Conservation (phyloP, 2,797 vertebrate genomes). For the Chrysolophus pictus region DNA sequence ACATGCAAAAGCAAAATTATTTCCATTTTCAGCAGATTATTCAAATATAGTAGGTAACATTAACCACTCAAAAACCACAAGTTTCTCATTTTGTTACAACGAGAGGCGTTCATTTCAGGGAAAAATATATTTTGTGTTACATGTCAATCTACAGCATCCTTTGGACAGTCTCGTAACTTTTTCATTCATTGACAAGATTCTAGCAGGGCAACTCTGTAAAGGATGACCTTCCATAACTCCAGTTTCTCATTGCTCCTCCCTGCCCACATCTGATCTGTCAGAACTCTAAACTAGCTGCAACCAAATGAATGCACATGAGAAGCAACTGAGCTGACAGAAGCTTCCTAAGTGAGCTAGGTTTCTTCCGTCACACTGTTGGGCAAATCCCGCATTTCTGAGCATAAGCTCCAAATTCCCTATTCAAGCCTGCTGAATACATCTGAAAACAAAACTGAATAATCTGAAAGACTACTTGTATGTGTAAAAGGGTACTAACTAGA, state of each 20-base stretch:
- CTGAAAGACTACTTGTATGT: not conserved
- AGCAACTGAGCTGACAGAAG: not conserved
- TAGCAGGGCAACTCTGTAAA: not conserved
- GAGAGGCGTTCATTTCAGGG: not conserved
- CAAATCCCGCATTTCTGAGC: not conserved
- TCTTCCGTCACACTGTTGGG: not conserved
- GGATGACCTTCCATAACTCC: not conserved
- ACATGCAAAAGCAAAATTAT: not conserved
- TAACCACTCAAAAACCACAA: not conserved
- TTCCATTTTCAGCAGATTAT: not conserved
- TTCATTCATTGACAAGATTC: not conserved
- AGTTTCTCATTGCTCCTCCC: not conserved
- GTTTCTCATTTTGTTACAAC: not conserved
- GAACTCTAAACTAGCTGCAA: not conserved
- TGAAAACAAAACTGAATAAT: not conserved
- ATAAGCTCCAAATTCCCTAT: not conserved
- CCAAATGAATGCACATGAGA: accelerated
- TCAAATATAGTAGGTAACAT: not conserved
- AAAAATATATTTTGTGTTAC: not conserved
- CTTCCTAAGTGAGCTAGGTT: not conserved
- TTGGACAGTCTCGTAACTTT: not conserved
- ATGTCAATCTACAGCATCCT: not conserved
- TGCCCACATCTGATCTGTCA: not conserved
- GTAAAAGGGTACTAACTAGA: not conserved
- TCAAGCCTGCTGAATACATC: not conserved